Base-by-base conservation (phyloP, 2,113 vertebrate species). In the Ascaphus truei region DNA sequence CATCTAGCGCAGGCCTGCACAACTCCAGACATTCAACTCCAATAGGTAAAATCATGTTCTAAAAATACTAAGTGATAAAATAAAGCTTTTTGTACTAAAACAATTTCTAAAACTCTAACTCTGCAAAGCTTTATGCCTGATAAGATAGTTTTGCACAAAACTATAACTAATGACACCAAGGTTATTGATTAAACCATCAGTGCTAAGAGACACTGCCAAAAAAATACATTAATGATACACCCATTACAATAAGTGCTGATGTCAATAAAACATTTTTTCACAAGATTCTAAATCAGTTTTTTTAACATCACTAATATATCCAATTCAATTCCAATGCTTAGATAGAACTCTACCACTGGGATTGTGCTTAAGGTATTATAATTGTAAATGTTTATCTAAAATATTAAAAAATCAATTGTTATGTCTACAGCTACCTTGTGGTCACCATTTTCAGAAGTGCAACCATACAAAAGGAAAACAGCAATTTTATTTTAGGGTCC, bases 161-260 rank as follows among this genome's bases (percentile, higher is more conserved):
- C n/a, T 16, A 18, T 11, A 26, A 36, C 16, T 20, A 57, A 48
- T 31, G 26, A 37, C 50, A 30, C 55, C 30, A 68, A 68, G 53
- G 37, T 36, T 68, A 68, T 68, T 59, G 66, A 68, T 68, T 68
- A 59, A 48, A 36, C 45, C 22, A 68, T 68, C 31, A 29, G 39
- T n/a, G 31, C 47, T 50, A 47, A 59, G 41, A 59, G 41, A 18
- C 55, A 33, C 47, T 68, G 66, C 66, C 55, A 59, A 68, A 50
- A n/a, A 47, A 33, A 58, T 50, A 29, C 66, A 68, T 68, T 68
- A 34, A 45, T 57, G 53, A 39, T 39, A 26, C 57, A 55, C 57
- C 52, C 36, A 57, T 68, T 57, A 43, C 64, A 57, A 57, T 56
- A 57, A 68, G 27, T 68, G 52, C 64, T 57, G 53, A 57, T 57